Conservation (phyloP, 2,113 vertebrate species). For the Heterochromis multidens region DNA sequence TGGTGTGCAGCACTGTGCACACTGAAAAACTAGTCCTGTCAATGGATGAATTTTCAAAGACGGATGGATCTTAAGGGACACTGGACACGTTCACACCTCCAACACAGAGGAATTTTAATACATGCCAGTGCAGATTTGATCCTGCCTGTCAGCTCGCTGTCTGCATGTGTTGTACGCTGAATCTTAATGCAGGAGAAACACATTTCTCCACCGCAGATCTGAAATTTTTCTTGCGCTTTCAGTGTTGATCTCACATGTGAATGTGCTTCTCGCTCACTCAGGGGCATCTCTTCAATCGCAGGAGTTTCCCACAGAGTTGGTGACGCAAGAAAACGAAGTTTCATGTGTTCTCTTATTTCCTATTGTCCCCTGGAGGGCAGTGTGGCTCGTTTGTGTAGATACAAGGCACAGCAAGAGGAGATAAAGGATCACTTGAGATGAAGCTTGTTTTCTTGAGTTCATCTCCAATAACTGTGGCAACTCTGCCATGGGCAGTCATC, state of each 20-base stretch:
- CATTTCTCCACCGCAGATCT: neutral
- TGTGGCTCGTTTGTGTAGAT: neutral
- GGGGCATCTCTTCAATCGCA: neutral
- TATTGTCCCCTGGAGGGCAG: neutral
- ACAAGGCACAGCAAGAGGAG: neutral
- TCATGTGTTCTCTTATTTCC: neutral
- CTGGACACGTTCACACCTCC: neutral
- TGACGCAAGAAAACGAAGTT: neutral
- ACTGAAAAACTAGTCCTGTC: neutral
- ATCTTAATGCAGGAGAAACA: slow-evolving; percentile 2
- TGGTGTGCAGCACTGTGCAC: neutral
- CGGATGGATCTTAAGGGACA: neutral
- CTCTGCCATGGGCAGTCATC: neutral
- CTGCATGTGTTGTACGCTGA: neutral
- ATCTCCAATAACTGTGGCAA: neutral
- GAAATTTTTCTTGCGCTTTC: neutral
- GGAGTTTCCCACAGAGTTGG: neutral
- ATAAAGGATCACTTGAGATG: neutral
- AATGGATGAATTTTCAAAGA: neutral
- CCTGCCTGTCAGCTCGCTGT: neutral
- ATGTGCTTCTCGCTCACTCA: neutral
- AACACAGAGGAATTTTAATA: neutral
- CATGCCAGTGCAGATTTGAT: neutral
- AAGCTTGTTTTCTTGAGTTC: neutral
- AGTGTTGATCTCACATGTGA: neutral